Evolutionary conservation across 2,113 vertebrate species (phyloP).

Genomic region (Tragelaphus buxtoni): DNA sequence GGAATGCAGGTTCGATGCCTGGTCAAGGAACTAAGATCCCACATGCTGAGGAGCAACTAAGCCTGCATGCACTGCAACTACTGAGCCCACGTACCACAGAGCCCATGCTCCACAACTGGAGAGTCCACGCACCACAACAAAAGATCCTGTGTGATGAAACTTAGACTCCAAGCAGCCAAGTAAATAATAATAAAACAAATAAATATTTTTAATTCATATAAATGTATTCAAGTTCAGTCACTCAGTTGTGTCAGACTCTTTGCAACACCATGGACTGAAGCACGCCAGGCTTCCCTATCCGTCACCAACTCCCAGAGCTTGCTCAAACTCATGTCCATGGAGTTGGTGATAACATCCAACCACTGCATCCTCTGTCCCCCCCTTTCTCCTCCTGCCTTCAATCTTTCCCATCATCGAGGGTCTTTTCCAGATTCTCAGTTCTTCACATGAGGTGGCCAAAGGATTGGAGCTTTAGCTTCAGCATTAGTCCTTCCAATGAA

Average conservation of each 20-base stretch:
- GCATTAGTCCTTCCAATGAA: not conserved
- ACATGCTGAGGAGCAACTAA: not conserved
- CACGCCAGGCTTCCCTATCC: not conserved
- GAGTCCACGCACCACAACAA: not conserved
- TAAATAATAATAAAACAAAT: not conserved
- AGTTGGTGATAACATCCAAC: not conserved
- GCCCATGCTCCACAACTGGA: not conserved
- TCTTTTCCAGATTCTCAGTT: not conserved
- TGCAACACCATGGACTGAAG: not conserved
- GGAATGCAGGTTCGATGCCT: not conserved
- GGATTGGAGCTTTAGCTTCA: not conserved
- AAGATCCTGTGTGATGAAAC: not conserved
- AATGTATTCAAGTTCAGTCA: not conserved
- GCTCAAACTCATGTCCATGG: not conserved
- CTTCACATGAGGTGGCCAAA: not conserved
- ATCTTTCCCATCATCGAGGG: not conserved
- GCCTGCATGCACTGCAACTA: not conserved
- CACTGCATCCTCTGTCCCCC: not conserved
- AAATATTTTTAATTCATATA: not conserved
- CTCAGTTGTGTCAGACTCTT: not conserved
- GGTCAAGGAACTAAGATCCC: not conserved
- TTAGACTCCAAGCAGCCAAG: not conserved
- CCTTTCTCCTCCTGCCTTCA: not conserved
- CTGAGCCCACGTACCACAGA: not conserved
- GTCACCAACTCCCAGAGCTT: not conserved